These are phyloP conservation scores for Antechinus flavipes DNA, from an alignment of 2,113 vertebrate genomes.

Conservation along the genomic window DNA sequence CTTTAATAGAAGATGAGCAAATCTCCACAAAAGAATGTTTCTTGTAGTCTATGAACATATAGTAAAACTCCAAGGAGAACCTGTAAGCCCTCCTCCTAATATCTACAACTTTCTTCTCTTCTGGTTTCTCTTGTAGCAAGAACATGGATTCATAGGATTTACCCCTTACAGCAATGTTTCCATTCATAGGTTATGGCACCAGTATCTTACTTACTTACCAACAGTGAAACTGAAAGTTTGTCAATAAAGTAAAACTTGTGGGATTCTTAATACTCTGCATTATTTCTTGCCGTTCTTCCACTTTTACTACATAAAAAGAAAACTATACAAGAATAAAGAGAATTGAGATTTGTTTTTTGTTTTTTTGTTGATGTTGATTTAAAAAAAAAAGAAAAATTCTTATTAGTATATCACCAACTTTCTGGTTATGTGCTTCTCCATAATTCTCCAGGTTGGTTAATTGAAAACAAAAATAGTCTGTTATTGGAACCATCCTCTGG, in stretches of 20 bases:
- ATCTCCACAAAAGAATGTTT: not conserved
- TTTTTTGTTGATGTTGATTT: not conserved
- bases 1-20: not conserved
- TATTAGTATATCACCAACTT: not conserved
- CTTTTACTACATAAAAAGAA: not conserved
- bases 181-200: too few relatives aligned
- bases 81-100: not conserved
- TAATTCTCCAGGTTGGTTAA: not conserved
- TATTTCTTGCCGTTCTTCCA: not conserved
- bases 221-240: not conserved
- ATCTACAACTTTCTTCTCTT: not conserved
- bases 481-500: not conserved
- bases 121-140: not conserved
- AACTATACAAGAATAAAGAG: not conserved
- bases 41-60: not conserved
- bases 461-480: not conserved
- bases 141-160: too few relatives aligned
- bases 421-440: not conserved
- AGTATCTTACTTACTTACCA: not conserved
- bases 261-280: not conserved
- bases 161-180: not conserved
- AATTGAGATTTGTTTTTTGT: not conserved
- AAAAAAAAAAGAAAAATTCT: not conserved
- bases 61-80: not conserved
- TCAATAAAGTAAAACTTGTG: not conserved